Evolutionary conservation across 2,888 invertebrate genomes (phyloP), one percentile per base, ranked within the genome.

Genomic region (Cataglyphis livida): DNA sequence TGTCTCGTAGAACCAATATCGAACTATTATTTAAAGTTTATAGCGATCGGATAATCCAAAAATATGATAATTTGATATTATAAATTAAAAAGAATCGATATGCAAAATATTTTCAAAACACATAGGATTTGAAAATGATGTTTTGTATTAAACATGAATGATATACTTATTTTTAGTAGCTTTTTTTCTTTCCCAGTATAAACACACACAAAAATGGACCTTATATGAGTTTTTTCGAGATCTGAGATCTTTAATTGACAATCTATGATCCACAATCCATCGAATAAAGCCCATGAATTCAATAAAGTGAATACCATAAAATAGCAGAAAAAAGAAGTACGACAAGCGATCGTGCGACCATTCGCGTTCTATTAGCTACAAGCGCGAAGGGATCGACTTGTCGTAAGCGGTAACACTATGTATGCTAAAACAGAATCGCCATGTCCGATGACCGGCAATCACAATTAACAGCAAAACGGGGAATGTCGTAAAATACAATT

Each of bases 401-500:
- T 65, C 51, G n/a, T 28, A 48, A 51, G 35, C 62, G 62, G 28
- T 76, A 87, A 90, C 88, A 84, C 84, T 88, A n/a, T 61, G 85
- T 89, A 86, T 74, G 86, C 87, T 88, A 91, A 90, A 79, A 35
- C 59, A 21, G 32, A 81, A 83, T 89, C 86, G 90, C 89, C 90
- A 90, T 90, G 88, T 90, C 91, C 88, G 89, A 92, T 90, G 78
- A 35, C 18, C 71, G 90, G 93, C 93, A 93, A 94, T 94, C 94
- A 93, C 92, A 94, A 94, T 94, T 94, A 94, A 92, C 91, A 91
- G 91, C 89, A 91, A 93, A 93, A 92, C 91, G 90, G 92, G 92
- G 92, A 91, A 93, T 92, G 93, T 94, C 94, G 93, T 94, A 94
- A 94, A 94, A 93, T 92, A 93, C 94, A 94, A 94, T 94, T 94